phyloP scores from a whole-genome alignment of 2,888 invertebrate species.

The Gandaritis pyraliata region DNA sequence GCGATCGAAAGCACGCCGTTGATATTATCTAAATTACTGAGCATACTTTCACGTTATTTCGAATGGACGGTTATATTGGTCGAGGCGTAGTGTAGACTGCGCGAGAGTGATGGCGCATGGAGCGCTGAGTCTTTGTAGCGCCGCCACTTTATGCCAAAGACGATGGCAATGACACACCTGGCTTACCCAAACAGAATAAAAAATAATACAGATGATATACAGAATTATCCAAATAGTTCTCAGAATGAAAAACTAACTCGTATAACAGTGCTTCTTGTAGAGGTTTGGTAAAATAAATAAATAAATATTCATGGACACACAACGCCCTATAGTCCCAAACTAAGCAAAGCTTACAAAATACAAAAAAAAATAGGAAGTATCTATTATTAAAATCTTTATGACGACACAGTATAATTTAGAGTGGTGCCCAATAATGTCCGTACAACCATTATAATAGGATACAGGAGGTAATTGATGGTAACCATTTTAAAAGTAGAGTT shows the following conservation, averaged over 20 bases:
- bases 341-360: too few relatives aligned
- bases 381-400: too few relatives aligned
- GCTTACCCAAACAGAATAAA: conserved; percentile 24
- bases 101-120: conserved; percentile 66
- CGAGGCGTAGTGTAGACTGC: conserved; percentile 71
- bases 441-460: too few relatives aligned
- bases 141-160: conserved; percentile 54
- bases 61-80: conserved; percentile 76
- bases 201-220: background rate
- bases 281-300: too few relatives aligned
- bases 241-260: background rate
- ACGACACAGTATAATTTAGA: too few relatives aligned
- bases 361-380: too few relatives aligned
- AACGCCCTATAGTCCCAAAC: too few relatives aligned
- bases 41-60: conserved; percentile 66
- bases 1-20: conserved; percentile 38
- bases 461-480: too few relatives aligned
- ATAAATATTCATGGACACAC: too few relatives aligned
- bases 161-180: conserved; percentile 60
- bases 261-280: too few relatives aligned
- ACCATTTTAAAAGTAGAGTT: too few relatives aligned
- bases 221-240: background rate
- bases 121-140: conserved; percentile 53
- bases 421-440: too few relatives aligned
- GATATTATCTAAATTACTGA: conserved; percentile 49